Evolutionary conservation across 2,113 vertebrate genomes (phyloP), one percentile per base, ranked within the genome.

Genomic region (Pterocles gutturalis): DNA sequence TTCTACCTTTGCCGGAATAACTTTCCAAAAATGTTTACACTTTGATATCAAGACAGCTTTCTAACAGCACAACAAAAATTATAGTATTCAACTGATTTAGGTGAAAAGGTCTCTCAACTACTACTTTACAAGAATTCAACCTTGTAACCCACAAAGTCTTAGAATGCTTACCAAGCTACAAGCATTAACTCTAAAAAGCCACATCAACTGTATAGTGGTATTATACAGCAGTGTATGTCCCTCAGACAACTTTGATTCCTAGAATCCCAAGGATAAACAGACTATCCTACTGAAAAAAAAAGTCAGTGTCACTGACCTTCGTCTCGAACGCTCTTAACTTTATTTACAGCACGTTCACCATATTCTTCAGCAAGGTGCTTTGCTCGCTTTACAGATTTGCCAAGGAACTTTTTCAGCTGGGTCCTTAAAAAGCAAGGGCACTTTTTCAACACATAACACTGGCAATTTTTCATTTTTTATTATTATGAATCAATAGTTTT

Each of bases 331-430:
- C 99, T 99, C 97, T 99, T 99, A 80, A 99, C 99, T 97, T 99
- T 99, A 98, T 99, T 99, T 72, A 99, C 99, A 12, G 99, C 99
- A 86, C 99, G 99, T 96, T 99, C 99, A 2, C 99, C 99, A 2
- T 99, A 99, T 86, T 99, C 99, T 91, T 99, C 99, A 33, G 99
- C 99, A 43, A 99, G 97, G 96, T 99, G 99, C 90, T 99, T 99
- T 73, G 99, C 99, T 95, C 99, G 99, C 97, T 99, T 99, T 80
- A 99, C 99, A 7, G 99, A 99, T 93, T 99, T 99, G 60, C 99
- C 99, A 62, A 99, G 97, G 95, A 99, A 99, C 93, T 99, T 99
- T 87, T 99, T 99, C 53, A 99, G 96, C 91, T 99, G 99, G 33
- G 99, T 99, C 90, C 99, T 99, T 97, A 43, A 96, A 96, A 65